A percentile compares a stretch with the other conserved stretches of the same genome.
Evolutionary conservation across 2,113 vertebrate species (phyloP).

Genomic region (Dasyornis broadbenti): DNA sequence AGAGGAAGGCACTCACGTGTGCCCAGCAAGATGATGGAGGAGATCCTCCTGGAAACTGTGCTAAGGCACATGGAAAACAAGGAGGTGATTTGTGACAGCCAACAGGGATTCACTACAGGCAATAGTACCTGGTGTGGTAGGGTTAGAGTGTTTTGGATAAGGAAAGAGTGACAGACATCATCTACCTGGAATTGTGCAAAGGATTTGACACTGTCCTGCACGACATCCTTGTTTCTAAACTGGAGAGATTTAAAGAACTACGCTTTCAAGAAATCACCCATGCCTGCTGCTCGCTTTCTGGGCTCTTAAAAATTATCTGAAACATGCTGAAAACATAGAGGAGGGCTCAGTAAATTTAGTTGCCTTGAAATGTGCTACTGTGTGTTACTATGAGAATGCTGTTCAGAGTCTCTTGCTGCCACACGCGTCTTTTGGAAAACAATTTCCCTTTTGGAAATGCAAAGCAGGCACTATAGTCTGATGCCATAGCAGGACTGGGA

Average conservation of each 20-base stretch:
- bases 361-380: constrained; percentile 38
- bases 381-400: constrained; percentile 21
- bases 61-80: background rate
- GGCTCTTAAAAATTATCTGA: constrained; percentile 20
- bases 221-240: background rate
- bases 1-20: background rate
- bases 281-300: background rate
- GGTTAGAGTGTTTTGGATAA: background rate
- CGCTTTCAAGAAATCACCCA: constrained; percentile 31
- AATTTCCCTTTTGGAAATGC: background rate
- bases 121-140: background rate
- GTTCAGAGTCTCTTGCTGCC: background rate
- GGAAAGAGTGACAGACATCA: background rate
- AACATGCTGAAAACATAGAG: constrained; percentile 6
- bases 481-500: background rate
- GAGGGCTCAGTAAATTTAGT: constrained; percentile 24
- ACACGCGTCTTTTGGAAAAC: background rate
- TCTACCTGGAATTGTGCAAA: background rate
- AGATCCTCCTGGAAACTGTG: background rate
- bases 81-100: background rate
- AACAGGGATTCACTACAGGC: accelerated
- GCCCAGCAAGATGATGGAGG: background rate
- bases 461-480: background rate
- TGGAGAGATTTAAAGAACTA: background rate
- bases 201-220: background rate